Evolutionary conservation across 2,888 invertebrate genomes (phyloP), one percentile per base, ranked within the genome.

Genomic region (Hirtodrosophila alboralis): DNA sequence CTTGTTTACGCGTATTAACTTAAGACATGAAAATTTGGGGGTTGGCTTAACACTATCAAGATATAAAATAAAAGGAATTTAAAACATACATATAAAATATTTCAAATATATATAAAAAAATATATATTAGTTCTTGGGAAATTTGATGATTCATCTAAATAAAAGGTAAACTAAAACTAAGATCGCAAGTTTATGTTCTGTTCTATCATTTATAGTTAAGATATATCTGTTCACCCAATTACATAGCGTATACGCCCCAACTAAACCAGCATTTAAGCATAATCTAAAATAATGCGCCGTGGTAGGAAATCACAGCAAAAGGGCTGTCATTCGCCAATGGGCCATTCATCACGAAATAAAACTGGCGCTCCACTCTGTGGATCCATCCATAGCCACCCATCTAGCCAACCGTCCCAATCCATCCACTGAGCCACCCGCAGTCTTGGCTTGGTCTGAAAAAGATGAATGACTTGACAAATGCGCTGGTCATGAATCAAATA

Each of bases 401-500:
- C n/a, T n/a, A n/a, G 10, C 31, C 18, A 5, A 26, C 8, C 28
- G 7, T 37, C 1, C 5, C 8, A 5, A 5, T 6, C 28, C 27
- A 13, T 4, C 7, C 2, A 7, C 26, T 18, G 4, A 26, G n/a
- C 34, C 38, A 45, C 37, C 33, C 43, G 33, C 27, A 8, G 48
- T 16, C 26, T 23, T 48, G 44, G 49, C 18, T 49, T 31, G 53
- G 30, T 59, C 59, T 69, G 76, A 70, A 56, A 80, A 87, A 86
- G 88, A 87, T 87, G 87, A 87, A 87, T 86, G 88, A 87, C 83
- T 85, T 88, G 81, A 86, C 86, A 86, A 86, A 85, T 88, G 85
- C 71, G 72, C 69, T 76, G 84, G 87, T 87, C 88, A 88, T 88
- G 87, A 84, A 88, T 88, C 88, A 88, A 88, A 88, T 85, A 88